Evolutionary conservation across 2,113 vertebrate genomes (phyloP), one percentile per base, ranked within the genome.

Genomic region (Aptenodytes forsteri): DNA sequence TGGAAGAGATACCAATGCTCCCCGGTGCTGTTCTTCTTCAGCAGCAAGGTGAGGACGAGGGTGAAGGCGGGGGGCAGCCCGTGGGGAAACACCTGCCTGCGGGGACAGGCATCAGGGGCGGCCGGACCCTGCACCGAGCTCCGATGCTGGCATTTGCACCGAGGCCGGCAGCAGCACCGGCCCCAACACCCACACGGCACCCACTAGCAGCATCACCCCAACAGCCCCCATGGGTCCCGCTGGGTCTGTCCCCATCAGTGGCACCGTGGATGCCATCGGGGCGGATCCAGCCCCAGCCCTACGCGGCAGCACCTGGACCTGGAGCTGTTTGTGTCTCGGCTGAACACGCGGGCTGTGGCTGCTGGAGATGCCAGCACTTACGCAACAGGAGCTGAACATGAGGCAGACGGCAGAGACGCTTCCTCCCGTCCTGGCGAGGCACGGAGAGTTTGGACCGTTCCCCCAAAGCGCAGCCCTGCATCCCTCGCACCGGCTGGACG

Each of bases 1-100:
- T 99, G 99, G 94, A 99, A 98, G 67, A 99, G 98, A 98, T 99
- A 99, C 98, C 99, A 97, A 66, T 99, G 99, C 93, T 98, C 98
- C 93, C 98, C 98, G 62, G 98, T 98, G 92, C 98, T 98, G 80
- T 99, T 98, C 87, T 99, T 99, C 98, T 99, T 99, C 97, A 99
- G 97, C 83, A 99, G 97, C 90, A 99, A 59, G 5, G 99, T 99
- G 97, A 99, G 98, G 95, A 99, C 97, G 93, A 99, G 95, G 18
- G 99, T 99, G 97, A 99, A 99, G 93, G 99, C 95, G 19, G 98
- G 97, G 1, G 99, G 99, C 59, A 99, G 95, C 59, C 99, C 99
- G 3, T 13, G 94, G 64, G 99, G 99, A 95, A 99, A 99, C 90
- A 99, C 98, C 87, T 98, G 97, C 94, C 99, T 99, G 96, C 14